Conservation (phyloP, 64 coral and sea anemone species). For the Porites australiensis region DNA sequence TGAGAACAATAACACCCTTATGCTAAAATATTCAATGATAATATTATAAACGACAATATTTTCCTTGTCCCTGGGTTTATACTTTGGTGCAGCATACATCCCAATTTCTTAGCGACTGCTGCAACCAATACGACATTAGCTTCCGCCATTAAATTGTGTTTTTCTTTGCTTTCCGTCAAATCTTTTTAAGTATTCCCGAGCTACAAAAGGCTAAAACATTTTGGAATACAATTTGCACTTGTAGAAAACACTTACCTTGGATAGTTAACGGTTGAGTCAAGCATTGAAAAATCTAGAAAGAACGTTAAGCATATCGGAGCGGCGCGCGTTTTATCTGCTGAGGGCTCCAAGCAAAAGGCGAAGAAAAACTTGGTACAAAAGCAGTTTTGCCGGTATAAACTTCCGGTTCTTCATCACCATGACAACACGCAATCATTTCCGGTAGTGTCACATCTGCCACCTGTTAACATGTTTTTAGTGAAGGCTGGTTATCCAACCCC, state of each 20-base stretch:
- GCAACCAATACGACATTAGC: neutral
- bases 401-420: constrained; percentile 22
- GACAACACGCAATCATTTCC: neutral
- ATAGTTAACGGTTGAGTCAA: neutral
- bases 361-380: neutral
- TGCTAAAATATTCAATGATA: neutral
- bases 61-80: neutral
- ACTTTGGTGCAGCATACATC: neutral
- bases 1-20: neutral
- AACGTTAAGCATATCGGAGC: neutral
- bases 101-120: neutral
- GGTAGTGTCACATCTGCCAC: neutral
- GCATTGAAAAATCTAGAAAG: neutral
- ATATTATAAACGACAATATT: neutral
- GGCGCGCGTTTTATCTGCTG: neutral
- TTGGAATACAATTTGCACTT: neutral
- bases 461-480: neutral
- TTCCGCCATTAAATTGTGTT: neutral
- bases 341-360: neutral
- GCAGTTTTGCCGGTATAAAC: neutral
- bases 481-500: no score
- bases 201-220: neutral
- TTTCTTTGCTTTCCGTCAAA: neutral
- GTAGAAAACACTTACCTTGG: neutral
- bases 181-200: no score